Base-by-base conservation (phyloP, 2,113 vertebrate species). In the Struthio camelus region DNA sequence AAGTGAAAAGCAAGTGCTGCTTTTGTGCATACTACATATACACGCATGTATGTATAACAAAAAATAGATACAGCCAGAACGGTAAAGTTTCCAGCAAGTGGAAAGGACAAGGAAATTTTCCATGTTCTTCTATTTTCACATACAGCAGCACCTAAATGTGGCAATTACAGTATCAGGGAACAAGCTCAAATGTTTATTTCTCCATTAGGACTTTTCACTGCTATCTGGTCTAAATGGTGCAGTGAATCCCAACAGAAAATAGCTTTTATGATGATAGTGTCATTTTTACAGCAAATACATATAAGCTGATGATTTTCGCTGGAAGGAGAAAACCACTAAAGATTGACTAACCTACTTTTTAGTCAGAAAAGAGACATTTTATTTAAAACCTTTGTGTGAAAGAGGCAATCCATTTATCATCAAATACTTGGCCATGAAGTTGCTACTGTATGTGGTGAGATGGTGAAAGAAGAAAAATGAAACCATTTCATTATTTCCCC, bases 171-270 rank as follows among this genome's bases (percentile, higher is more conserved):
- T 73, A 90, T 93, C 76, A 82, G 85, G 50, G 92, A 96, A 90
- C 86, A 90, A 86, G 76, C 53, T 96, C 65, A 86, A 38, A 96
- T 96, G 90, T 96, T 97, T 97, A 82, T 96, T 93, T 95, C 93
- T 95, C 93, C 93, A 93, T 94, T 96, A 97, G 82, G 90, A 93
- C 86, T 87, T 92, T 88, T 86, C 73, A 66, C 34, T 73, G 48
- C 79, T 95, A 42, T 96, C 90, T 97, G 92, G 79, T 92, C 93
- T 97, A 96, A 95, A 95, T 42, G 12, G 51, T 71, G 76, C 54
- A 11, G 64, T 61, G 89, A 97, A 96, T 94, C 86, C 86, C 90
- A 95, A 80, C 75, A 97, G 96, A 95, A 95, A 95, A 78, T 61
- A 95, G 92, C 86, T 97, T 96, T 97, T 95, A 92, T 89, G 79